These are phyloP conservation scores for Aspidiotus rigidus DNA, from an alignment of 2,888 invertebrate genomes.

Conservation along the genomic window DNA sequence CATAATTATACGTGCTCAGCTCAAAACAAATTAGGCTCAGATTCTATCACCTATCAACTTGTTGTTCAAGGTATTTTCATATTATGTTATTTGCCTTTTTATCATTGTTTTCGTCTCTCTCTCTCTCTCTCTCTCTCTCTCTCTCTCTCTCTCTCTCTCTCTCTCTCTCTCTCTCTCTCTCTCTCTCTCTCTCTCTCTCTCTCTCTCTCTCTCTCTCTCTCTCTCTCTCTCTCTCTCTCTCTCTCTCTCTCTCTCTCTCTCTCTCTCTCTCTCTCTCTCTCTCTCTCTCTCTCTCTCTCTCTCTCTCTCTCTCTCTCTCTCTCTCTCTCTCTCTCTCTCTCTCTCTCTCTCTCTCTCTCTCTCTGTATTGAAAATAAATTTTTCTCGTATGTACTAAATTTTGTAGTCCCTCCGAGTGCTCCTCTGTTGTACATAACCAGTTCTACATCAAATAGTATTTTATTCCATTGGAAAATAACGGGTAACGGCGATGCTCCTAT, in stretches of 20 bases:
- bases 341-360: neutral
- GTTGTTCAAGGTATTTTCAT: constrained; percentile 51
- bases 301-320: neutral
- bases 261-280: neutral
- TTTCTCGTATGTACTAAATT: neutral
- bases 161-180: neutral
- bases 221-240: neutral
- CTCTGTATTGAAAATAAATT: neutral
- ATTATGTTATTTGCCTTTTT: neutral
- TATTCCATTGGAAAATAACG: constrained; percentile 65
- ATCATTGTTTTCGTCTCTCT: neutral
- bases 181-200: neutral
- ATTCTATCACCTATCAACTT: constrained; percentile 55
- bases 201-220: neutral
- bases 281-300: neutral
- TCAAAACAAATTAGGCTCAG: constrained; percentile 60
- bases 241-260: neutral
- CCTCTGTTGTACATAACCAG: constrained; percentile 65
- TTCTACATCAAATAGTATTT: constrained; percentile 63
- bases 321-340: neutral
- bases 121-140: neutral
- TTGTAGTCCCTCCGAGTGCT: constrained; percentile 60
- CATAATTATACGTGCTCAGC: constrained; percentile 61
- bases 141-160: neutral
- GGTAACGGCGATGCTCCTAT: constrained; percentile 60